Evolutionary conservation across 1,140 invertebrate species (phyloP).

Genomic region (Idris sp.): DNA sequence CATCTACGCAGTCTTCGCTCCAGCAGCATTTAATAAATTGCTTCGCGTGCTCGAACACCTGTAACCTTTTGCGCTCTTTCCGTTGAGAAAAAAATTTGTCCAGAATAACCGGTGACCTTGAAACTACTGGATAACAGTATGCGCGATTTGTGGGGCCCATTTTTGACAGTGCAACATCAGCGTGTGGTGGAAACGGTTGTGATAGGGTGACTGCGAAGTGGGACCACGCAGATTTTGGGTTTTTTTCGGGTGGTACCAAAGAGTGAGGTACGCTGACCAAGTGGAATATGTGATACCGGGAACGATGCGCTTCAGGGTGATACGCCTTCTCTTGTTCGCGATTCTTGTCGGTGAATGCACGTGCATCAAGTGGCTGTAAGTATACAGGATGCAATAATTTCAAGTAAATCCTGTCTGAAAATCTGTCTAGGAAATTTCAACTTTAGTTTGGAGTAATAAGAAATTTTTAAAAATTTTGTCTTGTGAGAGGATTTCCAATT

Average conservation of each 20-base stretch:
- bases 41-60: constrained; percentile 63
- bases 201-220: constrained; percentile 17
- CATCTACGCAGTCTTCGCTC: constrained; percentile 54
- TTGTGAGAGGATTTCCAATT: no score
- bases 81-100: no score
- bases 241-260: constrained; percentile 1
- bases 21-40: constrained; percentile 56
- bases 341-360: constrained; percentile 66
- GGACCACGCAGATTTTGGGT: constrained; percentile 8
- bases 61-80: constrained; percentile 52
- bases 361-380: constrained; percentile 78
- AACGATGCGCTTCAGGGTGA: constrained; percentile 68
- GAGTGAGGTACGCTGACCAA: constrained; percentile 3
- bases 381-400: constrained; percentile 43
- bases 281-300: constrained; percentile 65
- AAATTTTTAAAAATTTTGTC: no score
- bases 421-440: no score
- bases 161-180: constrained; percentile 2
- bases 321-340: constrained; percentile 67
- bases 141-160: constrained; percentile 2
- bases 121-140: constrained; percentile 24
- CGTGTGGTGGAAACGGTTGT: background rate
- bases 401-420: background rate
- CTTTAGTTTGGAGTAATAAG: no score
- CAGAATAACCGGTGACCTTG: constrained; percentile 15